Evolutionary conservation across 2,888 invertebrate genomes (phyloP).

Genomic region (Norana najaformis): DNA sequence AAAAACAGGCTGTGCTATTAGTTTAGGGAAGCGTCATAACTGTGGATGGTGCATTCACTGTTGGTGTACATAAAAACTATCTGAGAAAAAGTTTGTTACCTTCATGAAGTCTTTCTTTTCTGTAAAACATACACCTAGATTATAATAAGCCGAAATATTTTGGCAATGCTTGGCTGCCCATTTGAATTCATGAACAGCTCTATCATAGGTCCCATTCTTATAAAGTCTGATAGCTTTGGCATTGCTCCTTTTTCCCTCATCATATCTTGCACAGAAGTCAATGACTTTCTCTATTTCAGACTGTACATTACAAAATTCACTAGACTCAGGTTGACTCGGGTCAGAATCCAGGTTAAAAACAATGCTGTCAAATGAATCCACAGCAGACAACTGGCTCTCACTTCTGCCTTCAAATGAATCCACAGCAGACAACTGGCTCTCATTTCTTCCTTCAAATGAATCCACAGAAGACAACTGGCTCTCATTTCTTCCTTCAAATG

Average conservation of each 20-base stretch:
- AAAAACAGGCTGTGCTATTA: too few species aligned
- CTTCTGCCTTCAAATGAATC: too few species aligned
- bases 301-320: neutral
- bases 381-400: too few species aligned
- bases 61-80: neutral
- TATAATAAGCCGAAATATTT: neutral
- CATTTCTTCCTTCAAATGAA: too few species aligned
- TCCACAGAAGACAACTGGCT: too few species aligned
- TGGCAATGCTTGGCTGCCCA: constrained; percentile 8
- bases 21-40: too few species aligned
- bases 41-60: neutral
- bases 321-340: neutral
- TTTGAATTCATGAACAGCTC: constrained; percentile 1
- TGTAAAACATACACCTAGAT: neutral
- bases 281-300: neutral
- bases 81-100: neutral
- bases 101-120: neutral
- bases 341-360: neutral
- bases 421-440: too few species aligned
- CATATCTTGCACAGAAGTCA: neutral
- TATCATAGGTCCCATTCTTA: neutral
- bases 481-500: too few species aligned
- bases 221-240: neutral
- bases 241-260: neutral
- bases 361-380: too few species aligned